phyloP scores from a whole-genome alignment of 53 echinoderm and acorn worm genomes.

The Zoroaster sp. region DNA sequence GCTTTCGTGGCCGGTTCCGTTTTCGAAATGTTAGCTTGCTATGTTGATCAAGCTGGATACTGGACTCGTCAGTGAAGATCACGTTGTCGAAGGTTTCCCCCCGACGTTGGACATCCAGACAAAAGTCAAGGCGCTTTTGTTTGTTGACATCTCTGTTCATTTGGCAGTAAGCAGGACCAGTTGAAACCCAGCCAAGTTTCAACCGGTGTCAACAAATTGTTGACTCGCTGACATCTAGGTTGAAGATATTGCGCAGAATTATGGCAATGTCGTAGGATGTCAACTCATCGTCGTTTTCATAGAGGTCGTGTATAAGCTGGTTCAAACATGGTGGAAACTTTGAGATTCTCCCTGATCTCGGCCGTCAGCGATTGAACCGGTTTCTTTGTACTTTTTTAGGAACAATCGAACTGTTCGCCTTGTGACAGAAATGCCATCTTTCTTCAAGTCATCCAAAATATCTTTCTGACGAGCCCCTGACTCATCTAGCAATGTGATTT shows the following conservation, averaged over 20 bases:
- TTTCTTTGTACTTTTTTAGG: background rate
- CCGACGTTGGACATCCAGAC: background rate
- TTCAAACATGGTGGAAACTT: background rate
- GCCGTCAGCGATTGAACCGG: background rate
- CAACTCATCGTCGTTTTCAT: no score
- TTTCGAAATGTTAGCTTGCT: conserved; percentile 16
- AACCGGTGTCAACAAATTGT: no score
- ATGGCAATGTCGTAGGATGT: no score
- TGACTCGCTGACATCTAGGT: no score
- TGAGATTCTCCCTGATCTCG: background rate
- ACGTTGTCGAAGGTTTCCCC: conserved; percentile 15
- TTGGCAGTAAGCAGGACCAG: no score
- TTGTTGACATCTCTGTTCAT: background rate
- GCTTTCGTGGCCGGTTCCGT: background rate
- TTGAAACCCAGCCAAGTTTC: no score
- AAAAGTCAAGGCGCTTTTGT: conserved; percentile 22
- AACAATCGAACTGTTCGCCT: conserved; percentile 6
- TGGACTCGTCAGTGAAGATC: conserved; percentile 25
- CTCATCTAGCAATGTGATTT: background rate
- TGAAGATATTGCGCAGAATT: no score
- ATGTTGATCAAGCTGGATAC: background rate
- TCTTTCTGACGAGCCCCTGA: background rate
- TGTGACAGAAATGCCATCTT: background rate
- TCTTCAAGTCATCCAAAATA: background rate
- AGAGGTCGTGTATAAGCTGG: background rate